A percentile compares a stretch with the other conserved stretches of the same genome.
These are phyloP conservation scores for Macrochelys suwanniensis DNA, from an alignment of 2,797 vertebrate species.

Conservation along the genomic window DNA sequence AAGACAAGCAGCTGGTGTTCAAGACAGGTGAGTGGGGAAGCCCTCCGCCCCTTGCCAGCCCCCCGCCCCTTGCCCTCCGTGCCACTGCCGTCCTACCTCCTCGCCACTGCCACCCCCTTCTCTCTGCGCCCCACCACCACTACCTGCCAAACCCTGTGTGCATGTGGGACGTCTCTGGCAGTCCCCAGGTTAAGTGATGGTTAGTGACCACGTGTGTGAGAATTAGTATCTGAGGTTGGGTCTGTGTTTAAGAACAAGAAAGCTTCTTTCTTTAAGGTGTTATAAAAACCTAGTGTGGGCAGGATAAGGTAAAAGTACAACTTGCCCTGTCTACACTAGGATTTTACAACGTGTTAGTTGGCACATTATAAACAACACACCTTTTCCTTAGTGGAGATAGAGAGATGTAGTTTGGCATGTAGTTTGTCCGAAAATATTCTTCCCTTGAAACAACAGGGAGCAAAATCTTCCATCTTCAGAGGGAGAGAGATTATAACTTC, in stretches of 20 bases:
- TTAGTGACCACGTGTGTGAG: not conserved
- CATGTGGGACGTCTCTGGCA: not conserved
- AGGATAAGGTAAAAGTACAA: not conserved
- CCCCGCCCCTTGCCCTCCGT: not conserved
- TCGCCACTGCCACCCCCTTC: not conserved
- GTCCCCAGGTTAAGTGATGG: not conserved
- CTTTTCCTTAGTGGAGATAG: not conserved
- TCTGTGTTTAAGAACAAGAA: not conserved
- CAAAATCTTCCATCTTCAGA: not conserved
- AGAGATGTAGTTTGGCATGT: not conserved
- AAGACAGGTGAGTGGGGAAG: constrained; percentile 87
- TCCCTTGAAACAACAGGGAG: not conserved
- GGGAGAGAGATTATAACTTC: not conserved
- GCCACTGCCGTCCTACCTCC: not conserved
- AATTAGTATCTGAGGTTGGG: not conserved
- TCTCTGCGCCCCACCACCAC: not conserved
- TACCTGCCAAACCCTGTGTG: not conserved
- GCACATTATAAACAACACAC: not conserved
- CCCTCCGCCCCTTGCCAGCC: not conserved
- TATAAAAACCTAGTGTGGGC: not conserved
- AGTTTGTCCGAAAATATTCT: not conserved
- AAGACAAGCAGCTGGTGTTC: constrained; percentile 87
- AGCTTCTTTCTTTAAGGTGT: not conserved
- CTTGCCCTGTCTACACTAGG: not conserved
- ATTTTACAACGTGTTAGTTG: not conserved